Percentiles rank a stretch among this genome's conserved stretches.
Conservation (phyloP, 2,888 invertebrate genomes). For the Xestia ashworthii region DNA sequence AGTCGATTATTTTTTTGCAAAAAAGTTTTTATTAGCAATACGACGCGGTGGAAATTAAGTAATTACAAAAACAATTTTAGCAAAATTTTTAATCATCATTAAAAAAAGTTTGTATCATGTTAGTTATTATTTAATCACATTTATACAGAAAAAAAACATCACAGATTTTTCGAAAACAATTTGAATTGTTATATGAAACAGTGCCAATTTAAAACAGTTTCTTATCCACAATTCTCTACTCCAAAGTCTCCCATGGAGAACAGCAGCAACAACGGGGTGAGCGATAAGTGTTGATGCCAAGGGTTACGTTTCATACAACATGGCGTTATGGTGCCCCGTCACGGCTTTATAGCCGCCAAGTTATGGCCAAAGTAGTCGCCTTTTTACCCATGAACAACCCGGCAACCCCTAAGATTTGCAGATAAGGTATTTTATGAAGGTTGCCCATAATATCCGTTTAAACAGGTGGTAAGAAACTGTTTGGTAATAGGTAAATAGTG, state of each 20-base stretch:
- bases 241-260: slow-evolving; percentile 41
- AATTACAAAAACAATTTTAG: too few relatives aligned
- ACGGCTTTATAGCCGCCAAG: slow-evolving; percentile 67
- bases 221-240: slow-evolving; percentile 47
- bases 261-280: slow-evolving; percentile 64
- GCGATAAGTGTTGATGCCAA: slow-evolving; percentile 71
- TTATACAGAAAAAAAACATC: not conserved
- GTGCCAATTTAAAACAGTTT: not conserved
- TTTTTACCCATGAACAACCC: slow-evolving; percentile 43
- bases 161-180: not conserved
- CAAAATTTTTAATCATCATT: too few relatives aligned
- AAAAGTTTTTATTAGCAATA: too few relatives aligned
- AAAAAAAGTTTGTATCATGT: too few relatives aligned
- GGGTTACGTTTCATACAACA: slow-evolving; percentile 68
- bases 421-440: slow-evolving; percentile 51
- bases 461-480: slow-evolving; percentile 6
- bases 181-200: not conserved
- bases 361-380: slow-evolving; percentile 66
- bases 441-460: slow-evolving; percentile 26
- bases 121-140: not conserved
- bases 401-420: slow-evolving; percentile 39
- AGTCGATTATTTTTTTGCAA: too few relatives aligned
- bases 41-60: too few relatives aligned
- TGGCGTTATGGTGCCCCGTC: slow-evolving; percentile 64
- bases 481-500: not conserved